phyloP scores from a whole-genome alignment of 2,888 invertebrate genomes.

The Subacronicta megacephala region DNA sequence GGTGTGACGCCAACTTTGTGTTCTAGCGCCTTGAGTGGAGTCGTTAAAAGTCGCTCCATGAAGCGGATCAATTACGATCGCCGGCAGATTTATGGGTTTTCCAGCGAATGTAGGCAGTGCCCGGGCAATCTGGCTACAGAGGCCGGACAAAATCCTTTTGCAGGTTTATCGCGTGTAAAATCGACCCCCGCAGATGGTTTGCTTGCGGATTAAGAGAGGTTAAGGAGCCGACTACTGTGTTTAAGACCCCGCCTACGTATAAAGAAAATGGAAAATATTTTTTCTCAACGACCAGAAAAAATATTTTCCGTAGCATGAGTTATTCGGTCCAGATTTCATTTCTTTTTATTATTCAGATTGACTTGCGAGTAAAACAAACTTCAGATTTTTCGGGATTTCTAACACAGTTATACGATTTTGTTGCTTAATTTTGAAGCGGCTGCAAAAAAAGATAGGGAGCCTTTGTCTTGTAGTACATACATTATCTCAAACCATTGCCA shows the following conservation, averaged over 20 bases:
- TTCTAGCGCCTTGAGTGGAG: slow-evolving; percentile 54
- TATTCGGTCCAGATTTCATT: slow-evolving; percentile 46
- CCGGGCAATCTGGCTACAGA: slow-evolving; percentile 56
- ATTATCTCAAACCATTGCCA: slow-evolving; percentile 4
- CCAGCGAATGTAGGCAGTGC: slow-evolving; percentile 37
- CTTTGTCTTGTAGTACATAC: slow-evolving; percentile 1
- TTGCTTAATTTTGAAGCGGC: not conserved
- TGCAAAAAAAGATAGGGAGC: not conserved
- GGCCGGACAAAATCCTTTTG: slow-evolving; percentile 70
- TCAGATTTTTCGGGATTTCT: slow-evolving; percentile 14
- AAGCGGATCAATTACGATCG: slow-evolving; percentile 72
- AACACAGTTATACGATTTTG: slow-evolving; percentile 12
- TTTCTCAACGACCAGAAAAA: slow-evolving; percentile 38
- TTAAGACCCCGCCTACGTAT: slow-evolving; percentile 55
- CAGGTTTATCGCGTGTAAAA: slow-evolving; percentile 79
- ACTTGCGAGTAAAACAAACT: slow-evolving; percentile 23
- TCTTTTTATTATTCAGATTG: slow-evolving; percentile 42
- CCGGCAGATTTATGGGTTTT: slow-evolving; percentile 69
- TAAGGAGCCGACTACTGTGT: slow-evolving; percentile 65
- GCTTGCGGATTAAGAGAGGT: slow-evolving; percentile 72
- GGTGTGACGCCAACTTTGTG: slow-evolving; percentile 47
- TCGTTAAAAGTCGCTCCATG: slow-evolving; percentile 74
- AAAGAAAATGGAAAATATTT: slow-evolving; percentile 55
- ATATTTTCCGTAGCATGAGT: slow-evolving; percentile 33
- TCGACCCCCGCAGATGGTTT: slow-evolving; percentile 71